phyloP scores from a whole-genome alignment of 92 coral and sea anemone species.

The Porites evermanni region DNA sequence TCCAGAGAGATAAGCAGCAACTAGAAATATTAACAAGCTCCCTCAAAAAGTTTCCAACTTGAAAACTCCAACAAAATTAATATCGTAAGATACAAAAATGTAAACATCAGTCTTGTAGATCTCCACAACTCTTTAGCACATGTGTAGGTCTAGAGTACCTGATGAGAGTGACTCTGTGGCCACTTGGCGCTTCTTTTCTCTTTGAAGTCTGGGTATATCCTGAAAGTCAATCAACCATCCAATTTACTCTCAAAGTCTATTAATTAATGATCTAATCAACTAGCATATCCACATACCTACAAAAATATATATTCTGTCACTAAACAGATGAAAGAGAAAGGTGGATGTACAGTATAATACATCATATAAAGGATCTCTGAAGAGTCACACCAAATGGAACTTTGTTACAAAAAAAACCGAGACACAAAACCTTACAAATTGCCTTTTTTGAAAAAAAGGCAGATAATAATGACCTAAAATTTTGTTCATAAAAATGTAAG shows the following conservation, averaged over 20 bases:
- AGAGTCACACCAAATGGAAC: too few relatives aligned
- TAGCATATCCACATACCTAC: background rate
- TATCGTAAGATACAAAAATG: too few relatives aligned
- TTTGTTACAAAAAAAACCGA: too few relatives aligned
- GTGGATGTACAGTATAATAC: too few relatives aligned
- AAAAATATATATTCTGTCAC: too few relatives aligned
- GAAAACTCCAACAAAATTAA: too few relatives aligned
- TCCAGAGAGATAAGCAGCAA: background rate
- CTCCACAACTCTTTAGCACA: background rate
- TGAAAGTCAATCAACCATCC: slow-evolving; percentile 1
- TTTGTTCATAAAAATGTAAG: background rate
- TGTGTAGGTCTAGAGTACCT: background rate
- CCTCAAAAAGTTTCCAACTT: too few relatives aligned
- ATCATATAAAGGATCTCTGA: too few relatives aligned
- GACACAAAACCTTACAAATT: too few relatives aligned
- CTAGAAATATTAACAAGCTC: background rate
- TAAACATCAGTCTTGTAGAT: background rate
- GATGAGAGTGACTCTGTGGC: slow-evolving; percentile 55
- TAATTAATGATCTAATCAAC: background rate
- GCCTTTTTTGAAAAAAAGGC: too few relatives aligned
- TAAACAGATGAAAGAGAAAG: too few relatives aligned
- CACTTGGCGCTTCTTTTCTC: slow-evolving; percentile 43
- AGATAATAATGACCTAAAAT: too few relatives aligned
- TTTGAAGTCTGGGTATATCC: slow-evolving; percentile 67
- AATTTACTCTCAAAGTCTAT: background rate